These are phyloP conservation scores for Bufo bufo DNA, from an alignment of 2,113 vertebrate species.

Conservation along the genomic window DNA sequence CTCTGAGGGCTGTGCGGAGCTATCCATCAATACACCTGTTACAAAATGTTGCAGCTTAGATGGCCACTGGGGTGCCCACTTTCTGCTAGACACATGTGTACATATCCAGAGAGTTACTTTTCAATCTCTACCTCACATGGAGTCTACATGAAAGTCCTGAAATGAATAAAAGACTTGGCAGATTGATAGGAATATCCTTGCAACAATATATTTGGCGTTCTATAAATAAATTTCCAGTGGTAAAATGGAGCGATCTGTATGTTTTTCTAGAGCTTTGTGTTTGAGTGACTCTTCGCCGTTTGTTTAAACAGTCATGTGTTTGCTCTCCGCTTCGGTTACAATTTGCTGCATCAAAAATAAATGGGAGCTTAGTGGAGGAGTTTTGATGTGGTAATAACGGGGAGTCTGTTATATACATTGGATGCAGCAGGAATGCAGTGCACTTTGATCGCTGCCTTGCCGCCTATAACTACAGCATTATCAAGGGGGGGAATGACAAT, in stretches of 20 bases:
- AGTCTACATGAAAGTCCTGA: not conserved
- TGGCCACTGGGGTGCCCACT: too few relatives aligned
- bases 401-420: slow-evolving; percentile 48
- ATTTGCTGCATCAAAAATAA: slow-evolving; percentile 55
- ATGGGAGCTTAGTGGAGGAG: slow-evolving; percentile 39
- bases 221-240: slow-evolving; percentile 54
- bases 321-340: slow-evolving; percentile 51
- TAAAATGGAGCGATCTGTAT: slow-evolving; percentile 47
- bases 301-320: slow-evolving; percentile 50
- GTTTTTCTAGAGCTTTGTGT: slow-evolving; percentile 53
- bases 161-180: slow-evolving; percentile 42
- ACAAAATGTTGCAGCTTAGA: too few relatives aligned
- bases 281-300: slow-evolving; percentile 44
- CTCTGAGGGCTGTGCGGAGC: too few relatives aligned
- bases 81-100: not conserved
- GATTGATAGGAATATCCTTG: slow-evolving; percentile 50
- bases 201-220: slow-evolving; percentile 55
- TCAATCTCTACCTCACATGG: not conserved
- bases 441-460: slow-evolving; percentile 12
- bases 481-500: not conserved
- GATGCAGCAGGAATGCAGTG: slow-evolving; percentile 35
- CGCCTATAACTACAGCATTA: slow-evolving; percentile 40
- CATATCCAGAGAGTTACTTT: not conserved
- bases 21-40: too few relatives aligned
- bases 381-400: slow-evolving; percentile 56